phyloP scores from a whole-genome alignment of 2,113 vertebrate genomes.

The Pithys albifrons region DNA sequence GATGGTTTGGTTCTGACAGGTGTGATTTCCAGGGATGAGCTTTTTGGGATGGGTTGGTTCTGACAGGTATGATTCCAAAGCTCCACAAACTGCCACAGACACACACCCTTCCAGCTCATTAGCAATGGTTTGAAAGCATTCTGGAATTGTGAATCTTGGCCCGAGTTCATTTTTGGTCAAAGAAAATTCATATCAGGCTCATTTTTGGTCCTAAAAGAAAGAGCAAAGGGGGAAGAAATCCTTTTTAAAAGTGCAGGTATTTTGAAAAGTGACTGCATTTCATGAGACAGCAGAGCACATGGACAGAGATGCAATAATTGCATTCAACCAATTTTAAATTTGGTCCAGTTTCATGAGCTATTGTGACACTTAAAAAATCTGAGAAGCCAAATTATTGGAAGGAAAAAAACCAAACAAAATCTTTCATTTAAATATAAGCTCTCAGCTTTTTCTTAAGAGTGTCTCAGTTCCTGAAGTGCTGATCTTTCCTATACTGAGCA shows the following conservation, averaged over 20 bases:
- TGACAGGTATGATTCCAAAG: background rate
- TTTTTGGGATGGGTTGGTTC: background rate
- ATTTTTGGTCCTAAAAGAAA: background rate
- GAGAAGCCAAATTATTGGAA: background rate
- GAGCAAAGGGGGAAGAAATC: background rate
- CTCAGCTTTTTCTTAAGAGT: background rate
- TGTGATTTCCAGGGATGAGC: background rate
- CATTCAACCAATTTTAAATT: background rate
- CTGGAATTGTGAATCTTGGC: background rate
- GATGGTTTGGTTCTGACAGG: background rate
- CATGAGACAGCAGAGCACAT: background rate
- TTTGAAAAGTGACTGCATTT: background rate
- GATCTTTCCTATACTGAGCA: background rate
- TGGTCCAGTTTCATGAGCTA: background rate
- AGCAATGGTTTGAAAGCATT: background rate
- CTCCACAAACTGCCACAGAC: background rate
- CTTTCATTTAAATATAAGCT: background rate
- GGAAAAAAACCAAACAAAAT: background rate
- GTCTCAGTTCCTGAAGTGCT: background rate
- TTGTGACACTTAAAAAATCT: background rate
- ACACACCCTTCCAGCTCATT: background rate
- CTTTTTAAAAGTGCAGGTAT: background rate
- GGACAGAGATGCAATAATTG: background rate
- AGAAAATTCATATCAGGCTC: background rate
- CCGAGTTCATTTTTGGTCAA: background rate